Evolutionary conservation across 2,888 invertebrate species (phyloP).

Genomic region (Ctena decussata): DNA sequence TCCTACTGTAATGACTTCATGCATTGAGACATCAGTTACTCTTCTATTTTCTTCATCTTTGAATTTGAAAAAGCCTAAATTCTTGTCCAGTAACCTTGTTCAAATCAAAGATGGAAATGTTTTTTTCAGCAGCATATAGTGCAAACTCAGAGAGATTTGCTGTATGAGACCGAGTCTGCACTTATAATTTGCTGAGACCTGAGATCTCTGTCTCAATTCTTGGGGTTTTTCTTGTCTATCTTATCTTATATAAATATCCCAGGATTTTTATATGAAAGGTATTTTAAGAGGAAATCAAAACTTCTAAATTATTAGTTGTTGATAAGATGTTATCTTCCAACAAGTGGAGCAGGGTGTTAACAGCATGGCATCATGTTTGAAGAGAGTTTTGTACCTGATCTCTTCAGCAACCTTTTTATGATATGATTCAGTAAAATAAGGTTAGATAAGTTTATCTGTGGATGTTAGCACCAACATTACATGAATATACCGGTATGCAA

Average conservation of each 20-base stretch:
- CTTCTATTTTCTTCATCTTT: too few relatives aligned
- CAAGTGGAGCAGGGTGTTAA: slow-evolving; percentile 2
- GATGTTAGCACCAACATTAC: slow-evolving; percentile 9
- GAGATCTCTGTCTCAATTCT: too few relatives aligned
- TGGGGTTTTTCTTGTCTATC: too few relatives aligned
- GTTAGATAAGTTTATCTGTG: slow-evolving; percentile 15
- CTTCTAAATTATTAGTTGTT: background rate
- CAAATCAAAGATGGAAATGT: too few relatives aligned
- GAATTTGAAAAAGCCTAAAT: too few relatives aligned
- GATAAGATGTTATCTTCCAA: background rate
- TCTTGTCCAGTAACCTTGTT: too few relatives aligned
- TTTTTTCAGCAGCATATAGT: too few relatives aligned
- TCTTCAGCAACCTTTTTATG: background rate
- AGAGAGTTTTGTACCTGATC: background rate
- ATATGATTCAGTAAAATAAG: background rate
- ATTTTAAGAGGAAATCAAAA: slow-evolving; percentile 3
- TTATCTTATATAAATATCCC: background rate
- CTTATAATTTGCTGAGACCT: too few relatives aligned
- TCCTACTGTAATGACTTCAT: too few relatives aligned
- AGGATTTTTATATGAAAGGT: slow-evolving; percentile 12
- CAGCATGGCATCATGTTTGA: slow-evolving; percentile 9
- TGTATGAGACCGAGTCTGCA: too few relatives aligned
- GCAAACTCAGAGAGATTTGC: too few relatives aligned
- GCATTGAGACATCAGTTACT: too few relatives aligned
- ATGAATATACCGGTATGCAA: background rate